These are phyloP conservation scores for Callorhinus ursinus DNA, from an alignment of 2,113 vertebrate genomes.

Conservation along the genomic window DNA sequence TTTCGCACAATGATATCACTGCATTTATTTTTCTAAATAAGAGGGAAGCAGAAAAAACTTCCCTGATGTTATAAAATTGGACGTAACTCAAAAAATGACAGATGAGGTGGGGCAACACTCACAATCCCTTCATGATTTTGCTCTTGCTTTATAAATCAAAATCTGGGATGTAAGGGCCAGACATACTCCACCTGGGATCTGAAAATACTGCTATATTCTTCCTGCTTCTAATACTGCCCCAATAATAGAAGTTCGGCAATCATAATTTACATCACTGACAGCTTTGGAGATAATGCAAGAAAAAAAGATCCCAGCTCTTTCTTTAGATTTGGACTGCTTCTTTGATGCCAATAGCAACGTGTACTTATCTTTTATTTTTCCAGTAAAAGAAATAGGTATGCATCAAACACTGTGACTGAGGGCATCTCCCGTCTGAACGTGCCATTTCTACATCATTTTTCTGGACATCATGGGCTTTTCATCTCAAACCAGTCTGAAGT, in stretches of 20 bases:
- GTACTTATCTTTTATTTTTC: constrained; percentile 32
- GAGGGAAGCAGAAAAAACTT: neutral
- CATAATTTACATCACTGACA: constrained; percentile 53
- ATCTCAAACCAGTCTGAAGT: neutral
- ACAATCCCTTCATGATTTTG: constrained; percentile 10
- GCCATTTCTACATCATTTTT: constrained; percentile 53
- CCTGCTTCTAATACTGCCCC: constrained; percentile 7
- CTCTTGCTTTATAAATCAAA: constrained; percentile 72
- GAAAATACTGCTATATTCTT: neutral
- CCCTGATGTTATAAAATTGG: neutral
- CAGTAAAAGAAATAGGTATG: neutral
- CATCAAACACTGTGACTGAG: neutral
- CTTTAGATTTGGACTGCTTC: constrained; percentile 5
- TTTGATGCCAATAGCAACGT: neutral
- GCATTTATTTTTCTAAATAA: constrained; percentile 19
- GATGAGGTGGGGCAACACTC: constrained; percentile 37
- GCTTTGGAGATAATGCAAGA: neutral
- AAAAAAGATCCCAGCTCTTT: constrained; percentile 43
- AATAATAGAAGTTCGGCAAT: constrained; percentile 14
- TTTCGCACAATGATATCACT: constrained; percentile 49
- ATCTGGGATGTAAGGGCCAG: neutral
- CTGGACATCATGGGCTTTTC: neutral
- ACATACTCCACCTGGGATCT: constrained; percentile 37
- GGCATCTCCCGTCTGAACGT: constrained; percentile 20
- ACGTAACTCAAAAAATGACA: constrained; percentile 51